Percentiles rank a stretch among this genome's conserved stretches.
Conservation (phyloP, 2,888 invertebrate species). For the Heliconius charithonia region DNA sequence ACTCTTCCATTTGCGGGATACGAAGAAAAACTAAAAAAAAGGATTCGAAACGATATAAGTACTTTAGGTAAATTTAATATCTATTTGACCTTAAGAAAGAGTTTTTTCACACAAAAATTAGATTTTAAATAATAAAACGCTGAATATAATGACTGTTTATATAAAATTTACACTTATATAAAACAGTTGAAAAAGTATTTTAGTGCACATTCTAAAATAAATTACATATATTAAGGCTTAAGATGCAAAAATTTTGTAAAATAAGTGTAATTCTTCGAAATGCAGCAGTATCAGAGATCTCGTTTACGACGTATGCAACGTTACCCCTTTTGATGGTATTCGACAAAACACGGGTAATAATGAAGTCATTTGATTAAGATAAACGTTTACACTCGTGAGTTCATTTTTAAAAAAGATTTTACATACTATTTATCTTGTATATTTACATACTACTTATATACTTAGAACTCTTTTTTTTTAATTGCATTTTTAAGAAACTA, state of each 20-base stretch:
- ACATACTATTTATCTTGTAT: neutral
- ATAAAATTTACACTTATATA: neutral
- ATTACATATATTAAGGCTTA: neutral
- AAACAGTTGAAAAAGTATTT: constrained; percentile 6
- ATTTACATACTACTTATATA: neutral
- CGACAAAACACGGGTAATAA: constrained; percentile 47
- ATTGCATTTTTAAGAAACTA: too few relatives aligned
- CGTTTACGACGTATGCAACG: constrained; percentile 70
- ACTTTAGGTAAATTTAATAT: neutral
- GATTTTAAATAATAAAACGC: neutral
- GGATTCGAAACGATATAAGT: too few relatives aligned
- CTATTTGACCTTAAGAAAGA: neutral
- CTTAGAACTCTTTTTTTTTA: too few relatives aligned
- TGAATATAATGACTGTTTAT: neutral
- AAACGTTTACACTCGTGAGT: constrained; percentile 42
- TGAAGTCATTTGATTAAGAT: constrained; percentile 53
- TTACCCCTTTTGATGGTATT: constrained; percentile 68
- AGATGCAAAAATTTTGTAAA: constrained; percentile 59
- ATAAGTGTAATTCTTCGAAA: constrained; percentile 71
- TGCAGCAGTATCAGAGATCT: constrained; percentile 76
- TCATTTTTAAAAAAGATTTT: constrained; percentile 2
- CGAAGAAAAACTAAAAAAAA: too few relatives aligned
- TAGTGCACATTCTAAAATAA: neutral
- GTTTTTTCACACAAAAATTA: neutral
- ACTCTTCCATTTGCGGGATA: too few relatives aligned